Base-by-base conservation (phyloP, 2,888 invertebrate species). In the Mesoligia furuncula region DNA sequence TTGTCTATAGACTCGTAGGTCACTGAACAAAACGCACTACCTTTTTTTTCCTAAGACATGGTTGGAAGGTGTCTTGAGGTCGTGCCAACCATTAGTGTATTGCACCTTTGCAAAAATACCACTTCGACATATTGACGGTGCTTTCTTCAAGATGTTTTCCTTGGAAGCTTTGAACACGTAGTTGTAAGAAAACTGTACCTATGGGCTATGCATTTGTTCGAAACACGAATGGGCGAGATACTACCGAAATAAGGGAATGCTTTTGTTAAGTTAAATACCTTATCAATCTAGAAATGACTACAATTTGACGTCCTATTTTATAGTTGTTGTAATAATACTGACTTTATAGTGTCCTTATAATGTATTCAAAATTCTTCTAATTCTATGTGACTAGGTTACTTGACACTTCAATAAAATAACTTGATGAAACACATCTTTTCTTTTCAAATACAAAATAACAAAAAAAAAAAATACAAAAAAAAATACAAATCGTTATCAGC, bases 81-180 rank as follows among this genome's bases (percentile, higher is more conserved):
- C 13, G 54, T 45, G 80, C 48, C 81, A 67, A 70, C 83, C 80
- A 86, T 85, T 85, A 86, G 54, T 13, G 75, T 76, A 86, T 75
- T 83, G 74, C 78, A 75, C 71, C 13, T 59, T 31, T 9, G 31
- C 61, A n/a, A 57, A 31, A 70, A 66, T 17, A 42, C 64, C 81
- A 84, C 84, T 84, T 75, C 20, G 59, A 36, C 66, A 73, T 81
- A 84, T 84, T 84, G 72, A 20, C 61, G 54, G 7, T 13, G 64
- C 61, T 27, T 17, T 64, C 71, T 75, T 39, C 45, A 48, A 75
- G 57, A 72, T 57, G 27, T 57, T 54, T n/a, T 62, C 8, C 67
- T 62, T 31, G n/a, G 4, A 17, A 20, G 13, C 15, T 59, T n/a
- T 15, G 24, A 6, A 65, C n/a, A 57, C n/a, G 20, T n/a, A 6